Conservation (phyloP, 2,113 vertebrate genomes). For the Felis chaus region DNA sequence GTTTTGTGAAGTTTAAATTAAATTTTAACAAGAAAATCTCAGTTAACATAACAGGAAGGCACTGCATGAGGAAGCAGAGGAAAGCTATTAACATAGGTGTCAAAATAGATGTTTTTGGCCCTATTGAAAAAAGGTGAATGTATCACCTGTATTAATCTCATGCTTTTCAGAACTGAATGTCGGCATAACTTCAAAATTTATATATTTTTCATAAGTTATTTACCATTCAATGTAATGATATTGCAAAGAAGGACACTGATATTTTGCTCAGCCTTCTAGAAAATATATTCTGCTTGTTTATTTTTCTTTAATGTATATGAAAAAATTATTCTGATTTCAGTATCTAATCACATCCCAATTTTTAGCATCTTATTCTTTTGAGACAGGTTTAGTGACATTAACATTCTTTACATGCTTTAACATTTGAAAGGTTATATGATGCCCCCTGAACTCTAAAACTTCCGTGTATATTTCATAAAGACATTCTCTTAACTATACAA, state of each 20-base stretch:
- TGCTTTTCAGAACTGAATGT: neutral
- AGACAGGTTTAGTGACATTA: neutral
- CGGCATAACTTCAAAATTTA: neutral
- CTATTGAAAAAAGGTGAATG: neutral
- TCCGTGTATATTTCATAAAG: neutral
- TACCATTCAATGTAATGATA: neutral
- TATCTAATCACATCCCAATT: neutral
- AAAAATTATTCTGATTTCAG: neutral
- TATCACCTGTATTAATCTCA: neutral
- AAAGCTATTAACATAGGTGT: constrained; percentile 12
- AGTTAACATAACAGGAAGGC: neutral
- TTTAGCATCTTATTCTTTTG: neutral
- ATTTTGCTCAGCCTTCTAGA: neutral
- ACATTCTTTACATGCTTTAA: neutral
- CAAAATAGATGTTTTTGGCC: neutral
- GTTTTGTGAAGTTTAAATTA: constrained; percentile 22
- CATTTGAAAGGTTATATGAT: neutral
- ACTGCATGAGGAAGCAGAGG: neutral
- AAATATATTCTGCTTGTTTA: neutral
- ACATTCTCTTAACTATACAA: neutral
- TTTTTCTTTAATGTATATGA: neutral
- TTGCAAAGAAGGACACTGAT: neutral
- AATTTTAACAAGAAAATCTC: constrained; percentile 39
- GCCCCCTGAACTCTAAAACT: neutral
- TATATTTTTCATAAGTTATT: neutral